Conservation (phyloP, 1,140 invertebrate species). For the Bemisia tabaci region DNA sequence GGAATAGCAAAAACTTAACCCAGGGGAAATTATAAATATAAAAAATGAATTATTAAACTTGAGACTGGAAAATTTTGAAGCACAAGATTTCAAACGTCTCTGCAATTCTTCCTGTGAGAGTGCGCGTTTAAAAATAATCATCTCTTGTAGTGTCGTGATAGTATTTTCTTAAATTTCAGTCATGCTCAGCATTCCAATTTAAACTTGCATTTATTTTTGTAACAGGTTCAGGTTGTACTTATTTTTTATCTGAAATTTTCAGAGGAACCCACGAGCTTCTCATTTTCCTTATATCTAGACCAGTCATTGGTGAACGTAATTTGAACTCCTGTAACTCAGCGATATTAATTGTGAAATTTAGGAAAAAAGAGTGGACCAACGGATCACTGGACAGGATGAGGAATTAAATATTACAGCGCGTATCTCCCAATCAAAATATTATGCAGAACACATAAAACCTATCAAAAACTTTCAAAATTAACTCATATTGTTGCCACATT, state of each 20-base stretch:
- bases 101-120: neutral
- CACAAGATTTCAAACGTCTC: neutral
- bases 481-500: no score
- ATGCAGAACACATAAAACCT: no score
- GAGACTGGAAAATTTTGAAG: no score
- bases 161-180: no score
- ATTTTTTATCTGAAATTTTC: neutral
- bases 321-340: no score
- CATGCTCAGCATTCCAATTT: neutral
- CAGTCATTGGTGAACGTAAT: no score
- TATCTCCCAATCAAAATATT: no score
- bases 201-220: neutral
- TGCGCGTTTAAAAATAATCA: neutral
- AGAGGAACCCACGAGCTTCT: neutral
- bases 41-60: no score
- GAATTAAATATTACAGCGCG: neutral
- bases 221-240: neutral
- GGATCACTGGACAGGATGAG: neutral
- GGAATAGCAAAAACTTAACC: no score
- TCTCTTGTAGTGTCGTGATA: no score
- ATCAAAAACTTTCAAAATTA: no score
- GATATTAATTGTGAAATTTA: neutral
- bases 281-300: neutral
- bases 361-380: neutral
- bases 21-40: no score